phyloP scores from a whole-genome alignment of 1,140 invertebrate species.

The Halesus radiatus region DNA sequence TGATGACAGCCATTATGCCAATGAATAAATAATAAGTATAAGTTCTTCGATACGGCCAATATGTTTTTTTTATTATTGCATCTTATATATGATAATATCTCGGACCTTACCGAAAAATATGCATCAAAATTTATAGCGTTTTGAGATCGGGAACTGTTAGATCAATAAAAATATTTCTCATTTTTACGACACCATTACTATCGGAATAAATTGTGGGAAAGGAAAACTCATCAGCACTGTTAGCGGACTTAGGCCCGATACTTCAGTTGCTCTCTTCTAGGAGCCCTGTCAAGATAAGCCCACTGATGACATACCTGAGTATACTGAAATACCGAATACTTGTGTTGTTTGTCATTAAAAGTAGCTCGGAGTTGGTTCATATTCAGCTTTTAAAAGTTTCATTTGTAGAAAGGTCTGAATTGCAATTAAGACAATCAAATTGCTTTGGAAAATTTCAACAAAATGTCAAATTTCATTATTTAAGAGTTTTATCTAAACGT shows the following conservation, averaged over 20 bases:
- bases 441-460: too few relatives aligned
- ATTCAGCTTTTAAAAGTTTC: too few relatives aligned
- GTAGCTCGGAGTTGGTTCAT: too few relatives aligned
- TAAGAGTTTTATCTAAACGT: too few relatives aligned
- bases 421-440: too few relatives aligned
- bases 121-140: conserved; percentile 27
- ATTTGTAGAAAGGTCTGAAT: too few relatives aligned
- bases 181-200: conserved; percentile 18
- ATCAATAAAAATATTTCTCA: conserved; percentile 27
- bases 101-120: conserved; percentile 1
- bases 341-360: too few relatives aligned
- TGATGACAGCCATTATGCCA: conserved; percentile 27
- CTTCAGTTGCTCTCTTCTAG: too few relatives aligned
- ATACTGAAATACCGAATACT: too few relatives aligned
- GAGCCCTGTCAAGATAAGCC: too few relatives aligned
- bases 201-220: not conserved
- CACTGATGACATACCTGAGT: too few relatives aligned
- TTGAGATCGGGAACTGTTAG: conserved; percentile 10
- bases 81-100: conserved; percentile 21
- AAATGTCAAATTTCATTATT: too few relatives aligned
- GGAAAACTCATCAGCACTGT: conserved; percentile 1
- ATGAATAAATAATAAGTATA: conserved; percentile 18
- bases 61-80: conserved; percentile 26
- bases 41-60: conserved; percentile 28
- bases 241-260: not conserved